Evolutionary conservation across 2,888 invertebrate species (phyloP), one percentile per base, ranked within the genome.

Genomic region (Drosophila kambysellisi): DNA sequence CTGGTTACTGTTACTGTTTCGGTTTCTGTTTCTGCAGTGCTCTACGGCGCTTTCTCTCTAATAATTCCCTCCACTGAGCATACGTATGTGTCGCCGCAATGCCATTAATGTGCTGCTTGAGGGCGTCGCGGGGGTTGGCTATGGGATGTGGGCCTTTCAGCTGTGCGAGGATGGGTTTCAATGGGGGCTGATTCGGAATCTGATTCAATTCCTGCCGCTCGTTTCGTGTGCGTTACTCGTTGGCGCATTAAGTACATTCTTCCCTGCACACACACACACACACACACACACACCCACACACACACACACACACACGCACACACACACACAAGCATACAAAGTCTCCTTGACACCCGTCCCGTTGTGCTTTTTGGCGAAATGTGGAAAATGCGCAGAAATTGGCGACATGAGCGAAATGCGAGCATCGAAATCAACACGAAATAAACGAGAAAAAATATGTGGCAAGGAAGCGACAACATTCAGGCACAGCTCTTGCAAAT

Each of bases 231-330:
- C 76, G 84, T 73, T 67, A 65, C 78, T 82, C 76, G 83, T 83
- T 79, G 82, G 76, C 82, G 88, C 83, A 86, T 83, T 86, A 83
- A 83, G 81, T 82, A 88, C 82, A 76, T 74, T 74, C 72, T 74
- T 70, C 56, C 69, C 57, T 51, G 37, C 37, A 54, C 51, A 68
- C 46, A 52, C 48, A 60, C 43, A 43, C 35, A 59, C 65, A 57
- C 35, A 56, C 46, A 54, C 56, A 56, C 35, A 53, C 61, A 59
- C 46, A 62, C 51, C 48, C 51, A 58, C 41, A 59, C 11, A 61
- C 32, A 54, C 33, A 39, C 12, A 67, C 46, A 46, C 39, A 54
- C 41, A 35, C 32, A 60, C 65, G 56, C 20, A 53, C 46, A 54
- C 59, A 54, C 33, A 56, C 54, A 57, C 43, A 66, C 17, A 50